Base-by-base conservation (phyloP, 2,888 invertebrate species). In the Amblyjoppa fuscipennis region DNA sequence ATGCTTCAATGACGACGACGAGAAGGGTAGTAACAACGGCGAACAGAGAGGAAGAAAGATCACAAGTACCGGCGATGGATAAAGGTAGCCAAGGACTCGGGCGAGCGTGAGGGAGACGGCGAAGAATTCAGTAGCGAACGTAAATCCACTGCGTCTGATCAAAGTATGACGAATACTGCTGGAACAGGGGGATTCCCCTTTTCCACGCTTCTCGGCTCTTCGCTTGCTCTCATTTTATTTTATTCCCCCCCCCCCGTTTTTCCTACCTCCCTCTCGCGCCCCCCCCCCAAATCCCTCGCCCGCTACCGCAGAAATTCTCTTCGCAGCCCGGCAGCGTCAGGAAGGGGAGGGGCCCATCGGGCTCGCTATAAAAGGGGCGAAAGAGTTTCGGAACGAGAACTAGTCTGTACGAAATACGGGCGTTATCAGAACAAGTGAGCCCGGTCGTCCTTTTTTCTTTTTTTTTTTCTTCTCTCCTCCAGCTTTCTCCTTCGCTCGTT, bases 131-230 rank as follows among this genome's bases (percentile, higher is more conserved):
- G 81, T 81, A 71, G 82, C 87, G 87, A 89, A 87, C 87, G 90
- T 90, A 91, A 91, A 91, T 91, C 89, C 86, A 92, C 90, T 88
- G 89, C 87, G 89, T 81, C 90, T 91, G 92, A 92, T 92, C 92
- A 92, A 92, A 92, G 92, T 89, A 88, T 89, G 90, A 90, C 90
- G 88, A 88, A 87, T 88, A 83, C 89, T 88, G 88, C 89, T 87
- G 87, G 85, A 88, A 89, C 80, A 74, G 79, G 84, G 64, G 82
- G 81, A 83, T 79, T 88, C 74, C 81, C 79, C 85, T 45, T 74
- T 84, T 76, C 71, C 45, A 70, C 79, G 80, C 80, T 71, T 80
- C 80, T 64, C 69, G 71, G 20, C 34, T 66, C 71, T 25, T 61
- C 31, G 13, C 41, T 49, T 25, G 31, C 64, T 49, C 41, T n/a